Percentiles rank a stretch among this genome's conserved stretches.
phyloP scores from a whole-genome alignment of 2,888 invertebrate species.

The Nemotelus pantherinus region DNA sequence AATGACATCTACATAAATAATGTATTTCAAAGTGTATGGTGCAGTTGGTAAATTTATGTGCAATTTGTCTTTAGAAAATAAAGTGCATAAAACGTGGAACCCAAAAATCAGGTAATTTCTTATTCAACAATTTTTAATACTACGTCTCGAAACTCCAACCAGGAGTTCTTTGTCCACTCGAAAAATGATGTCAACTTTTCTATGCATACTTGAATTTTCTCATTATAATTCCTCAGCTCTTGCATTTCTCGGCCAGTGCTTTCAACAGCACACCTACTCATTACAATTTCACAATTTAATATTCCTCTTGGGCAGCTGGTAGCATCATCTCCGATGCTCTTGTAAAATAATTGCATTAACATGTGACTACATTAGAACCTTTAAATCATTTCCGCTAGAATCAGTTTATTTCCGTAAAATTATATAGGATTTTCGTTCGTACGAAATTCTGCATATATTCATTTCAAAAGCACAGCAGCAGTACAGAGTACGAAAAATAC shows the following conservation, averaged over 20 bases:
- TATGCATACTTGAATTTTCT: conserved; percentile 20
- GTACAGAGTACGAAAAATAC: neutral
- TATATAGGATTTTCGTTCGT: conserved; percentile 24
- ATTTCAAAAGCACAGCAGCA: neutral
- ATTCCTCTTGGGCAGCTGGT: neutral
- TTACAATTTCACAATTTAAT: conserved; percentile 8
- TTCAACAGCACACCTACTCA: neutral
- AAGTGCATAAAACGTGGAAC: too few species aligned
- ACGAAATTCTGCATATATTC: neutral
- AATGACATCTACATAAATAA: too few species aligned
- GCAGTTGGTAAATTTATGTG: too few species aligned
- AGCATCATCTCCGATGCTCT: conserved; percentile 14
- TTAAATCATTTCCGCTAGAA: conserved; percentile 44
- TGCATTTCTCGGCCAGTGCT: neutral
- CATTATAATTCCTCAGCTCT: conserved; percentile 21
- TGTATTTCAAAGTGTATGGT: too few species aligned
- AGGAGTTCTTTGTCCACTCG: too few species aligned
- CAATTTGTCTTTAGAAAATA: too few species aligned
- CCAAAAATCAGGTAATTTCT: too few species aligned
- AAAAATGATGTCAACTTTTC: neutral
- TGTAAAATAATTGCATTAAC: conserved; percentile 44
- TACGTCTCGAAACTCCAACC: too few species aligned
- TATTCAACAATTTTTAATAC: too few species aligned
- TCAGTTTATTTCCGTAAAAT: conserved; percentile 37
- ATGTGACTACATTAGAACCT: conserved; percentile 43